Evolutionary conservation across 2,797 vertebrate species (phyloP), one percentile per base, ranked within the genome.

Genomic region (Sternarchorhynchus goeldii): DNA sequence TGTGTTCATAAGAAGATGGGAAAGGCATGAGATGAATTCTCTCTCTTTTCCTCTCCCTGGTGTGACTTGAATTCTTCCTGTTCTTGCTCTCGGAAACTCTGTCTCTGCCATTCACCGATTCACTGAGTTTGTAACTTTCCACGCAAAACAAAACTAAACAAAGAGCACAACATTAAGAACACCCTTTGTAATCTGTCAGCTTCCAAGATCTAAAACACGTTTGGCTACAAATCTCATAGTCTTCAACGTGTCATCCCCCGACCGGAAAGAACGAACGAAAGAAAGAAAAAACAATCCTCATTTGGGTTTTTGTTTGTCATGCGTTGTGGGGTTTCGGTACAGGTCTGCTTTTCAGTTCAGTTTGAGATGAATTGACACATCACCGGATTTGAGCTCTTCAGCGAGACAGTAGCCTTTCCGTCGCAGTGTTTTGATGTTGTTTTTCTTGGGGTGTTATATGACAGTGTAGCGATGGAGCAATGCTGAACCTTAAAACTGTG

Each of bases 181-280:
- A 45, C 31, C 68, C 50, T 57, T 56, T 50, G 68, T 70, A 70
- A 70, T 70, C 68, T 29, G 20, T 29, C 68, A 56, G 29, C 18
- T 56, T 57, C 68, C 53, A 70, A 57, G 41, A 70, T 70, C 68
- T 70, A 53, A 70, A 56, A 56, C 17, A 57, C 50, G 31, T 56
- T 56, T 55, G 68, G 50, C 50, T 56, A 70, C 68, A 70, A 70
- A 56, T 70, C 67, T 45, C 67, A 69, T 25, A 55, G 67, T 32
- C 25, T 70, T 70, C 53, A 57, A 70, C 45, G 32, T 20, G 20
- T 20, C 32, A 50, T 31, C 45, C 45, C 45, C 45, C 8, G 10
- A 50, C 45, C 12, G 10, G 10, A 50, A 50, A 50, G 14, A 14
- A 50, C 6, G 10, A 10, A 45, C 45, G 10, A 50, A 50, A 50